These are phyloP conservation scores for Cheiracanthium punctorium DNA, from an alignment of 2,888 invertebrate genomes.

Conservation along the genomic window DNA sequence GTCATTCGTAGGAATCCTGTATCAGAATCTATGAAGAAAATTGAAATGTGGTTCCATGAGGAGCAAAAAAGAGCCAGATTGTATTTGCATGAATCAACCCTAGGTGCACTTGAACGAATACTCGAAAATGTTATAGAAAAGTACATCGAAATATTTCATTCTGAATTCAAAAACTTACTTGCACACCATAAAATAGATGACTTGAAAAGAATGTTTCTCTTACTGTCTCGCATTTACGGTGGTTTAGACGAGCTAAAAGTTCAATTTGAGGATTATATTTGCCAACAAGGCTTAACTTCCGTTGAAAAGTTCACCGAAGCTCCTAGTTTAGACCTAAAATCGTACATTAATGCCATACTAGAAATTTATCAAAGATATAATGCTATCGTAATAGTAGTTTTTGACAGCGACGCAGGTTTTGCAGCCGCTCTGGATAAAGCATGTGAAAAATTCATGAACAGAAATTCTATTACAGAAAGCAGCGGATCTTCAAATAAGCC, in stretches of 20 bases:
- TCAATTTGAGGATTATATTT: constrained; percentile 94
- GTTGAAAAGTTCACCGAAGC: constrained; percentile 94
- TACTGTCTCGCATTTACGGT: constrained; percentile 92
- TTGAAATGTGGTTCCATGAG: constrained; percentile 84
- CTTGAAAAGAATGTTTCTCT: constrained; percentile 93
- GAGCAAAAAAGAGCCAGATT: constrained; percentile 95
- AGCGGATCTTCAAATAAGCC: constrained; percentile 89
- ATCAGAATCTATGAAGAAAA: constrained; percentile 98
- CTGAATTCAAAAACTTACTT: constrained; percentile 92
- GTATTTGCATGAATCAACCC: constrained; percentile 95
- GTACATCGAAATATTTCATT: constrained; percentile 95
- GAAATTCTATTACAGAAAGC: constrained; percentile 93
- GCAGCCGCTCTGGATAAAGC: constrained; percentile 78
- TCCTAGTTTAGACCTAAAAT: constrained; percentile 94
- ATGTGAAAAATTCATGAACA: constrained; percentile 97
- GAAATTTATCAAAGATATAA: constrained; percentile 98
- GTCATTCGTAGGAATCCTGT: constrained; percentile 95
- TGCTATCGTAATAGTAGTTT: constrained; percentile 92
- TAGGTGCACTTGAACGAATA: constrained; percentile 89
- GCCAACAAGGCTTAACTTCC: constrained; percentile 91
- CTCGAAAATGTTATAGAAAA: constrained; percentile 93
- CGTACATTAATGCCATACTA: constrained; percentile 95
- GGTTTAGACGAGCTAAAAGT: constrained; percentile 91
- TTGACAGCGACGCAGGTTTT: constrained; percentile 93
- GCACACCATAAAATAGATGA: constrained; percentile 95